Evolutionary conservation across 1,140 invertebrate species (phyloP).

Genomic region (Calephelis virginiensis): DNA sequence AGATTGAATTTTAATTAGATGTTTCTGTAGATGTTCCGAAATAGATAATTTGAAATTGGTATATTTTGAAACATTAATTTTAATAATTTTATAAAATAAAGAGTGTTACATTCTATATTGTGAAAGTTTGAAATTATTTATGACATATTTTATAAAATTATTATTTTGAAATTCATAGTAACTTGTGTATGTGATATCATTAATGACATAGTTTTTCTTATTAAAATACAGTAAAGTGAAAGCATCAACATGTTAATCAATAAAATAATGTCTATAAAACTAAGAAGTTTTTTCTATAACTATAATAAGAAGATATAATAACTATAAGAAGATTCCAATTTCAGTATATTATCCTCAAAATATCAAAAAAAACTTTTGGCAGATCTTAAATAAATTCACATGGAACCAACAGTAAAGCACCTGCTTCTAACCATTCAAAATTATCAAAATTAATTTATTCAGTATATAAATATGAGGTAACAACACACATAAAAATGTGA

Average conservation of each 20-base stretch:
- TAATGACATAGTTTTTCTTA: background rate
- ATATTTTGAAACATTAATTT: conserved; percentile 3
- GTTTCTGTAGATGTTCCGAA: conserved; percentile 6
- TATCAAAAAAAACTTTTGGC: too few relatives aligned
- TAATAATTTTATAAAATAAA: conserved; percentile 17
- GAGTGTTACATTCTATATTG: background rate
- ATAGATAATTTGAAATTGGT: background rate
- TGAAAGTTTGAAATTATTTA: conserved; percentile 1
- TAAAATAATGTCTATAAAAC: background rate
- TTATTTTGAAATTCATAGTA: conserved; percentile 4
- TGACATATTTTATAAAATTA: conserved; percentile 2
- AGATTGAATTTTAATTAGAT: conserved; percentile 12
- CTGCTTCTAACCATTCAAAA: too few relatives aligned
- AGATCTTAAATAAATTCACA: too few relatives aligned
- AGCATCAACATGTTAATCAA: conserved; percentile 37
- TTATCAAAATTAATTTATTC: too few relatives aligned
- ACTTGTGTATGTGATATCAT: conserved; percentile 11
- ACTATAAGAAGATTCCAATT: too few relatives aligned
- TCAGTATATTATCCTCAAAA: too few relatives aligned
- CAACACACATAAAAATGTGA: too few relatives aligned
- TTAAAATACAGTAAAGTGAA: conserved; percentile 32
- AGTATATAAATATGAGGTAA: too few relatives aligned
- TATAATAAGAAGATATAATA: too few relatives aligned
- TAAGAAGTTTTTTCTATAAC: too few relatives aligned
- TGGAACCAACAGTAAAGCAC: too few relatives aligned